Evolutionary conservation across 2,888 invertebrate genomes (phyloP), one percentile per base, ranked within the genome.

Genomic region (Calameuta pallipes): DNA sequence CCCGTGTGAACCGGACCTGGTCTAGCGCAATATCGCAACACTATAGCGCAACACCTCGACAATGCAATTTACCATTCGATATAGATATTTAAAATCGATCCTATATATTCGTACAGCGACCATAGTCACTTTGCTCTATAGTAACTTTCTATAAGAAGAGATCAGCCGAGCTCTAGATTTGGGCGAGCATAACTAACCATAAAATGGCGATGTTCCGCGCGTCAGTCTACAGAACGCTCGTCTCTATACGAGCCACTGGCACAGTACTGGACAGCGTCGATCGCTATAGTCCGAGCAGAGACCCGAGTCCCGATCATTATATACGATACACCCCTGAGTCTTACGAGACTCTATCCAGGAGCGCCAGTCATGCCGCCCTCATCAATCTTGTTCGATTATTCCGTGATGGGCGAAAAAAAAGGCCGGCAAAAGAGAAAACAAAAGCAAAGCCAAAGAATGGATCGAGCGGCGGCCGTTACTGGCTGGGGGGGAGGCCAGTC

Each of bases 381-480:
- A 91, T 91, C 91, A 90, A 91, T 91, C 91, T 91, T 91, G 89
- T 91, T 91, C 91, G 91, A 91, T 91, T 91, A 91, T 91, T 91
- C 87, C 90, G 86, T 89, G 91, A 91, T 90, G 91, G 89, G 87
- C 87, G 89, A 87, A 87, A 87, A 89, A 87, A 87, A 87, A 81
- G 82, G 79, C 80, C 41, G 78, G 82, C 79, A 69, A 83, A 82
- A 83, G 80, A 78, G 41, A 56, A 56, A 78, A 80, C 78, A 73
- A 56, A 74, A 77, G 78, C 76, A 80, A 83, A 74, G 81, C 84
- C 83, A 85, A 83, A 86, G 83, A 88, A 85, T 85, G 83, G 81
- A 77, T 76, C 74, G 78, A 78, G 69, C 69, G 74, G 68, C 56
- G 74, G 41, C 33, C 33, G 56, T 73, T 30, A 75, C 77, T 77